Percentiles rank a stretch among this genome's conserved stretches.
Conservation (phyloP, 2,888 invertebrate species). For the Lithophane socia region DNA sequence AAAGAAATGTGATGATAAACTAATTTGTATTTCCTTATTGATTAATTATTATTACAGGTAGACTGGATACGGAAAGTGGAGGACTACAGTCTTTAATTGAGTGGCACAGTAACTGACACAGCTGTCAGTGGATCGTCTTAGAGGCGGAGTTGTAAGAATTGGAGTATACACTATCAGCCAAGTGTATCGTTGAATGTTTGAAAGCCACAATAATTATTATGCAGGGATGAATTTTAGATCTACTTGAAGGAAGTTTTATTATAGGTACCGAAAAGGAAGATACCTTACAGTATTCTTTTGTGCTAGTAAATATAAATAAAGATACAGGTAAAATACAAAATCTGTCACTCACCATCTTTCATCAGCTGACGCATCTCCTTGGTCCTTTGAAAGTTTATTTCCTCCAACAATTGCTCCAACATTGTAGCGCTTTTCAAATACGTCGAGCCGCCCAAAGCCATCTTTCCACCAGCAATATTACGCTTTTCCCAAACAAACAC, state of each 20-base stretch:
- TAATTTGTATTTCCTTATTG: background rate
- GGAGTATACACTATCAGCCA: too few relatives aligned
- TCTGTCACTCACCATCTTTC: conserved; percentile 93
- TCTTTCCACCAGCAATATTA: conserved; percentile 61
- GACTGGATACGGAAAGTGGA: background rate
- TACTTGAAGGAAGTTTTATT: background rate
- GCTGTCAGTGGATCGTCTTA: background rate
- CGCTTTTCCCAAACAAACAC: conserved; percentile 69
- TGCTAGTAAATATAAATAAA: conserved; percentile 2
- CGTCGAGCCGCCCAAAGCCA: conserved; percentile 85
- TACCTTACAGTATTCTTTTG: background rate
- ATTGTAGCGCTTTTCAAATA: conserved; percentile 91
- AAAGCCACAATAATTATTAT: background rate
- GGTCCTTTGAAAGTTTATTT: conserved; percentile 97
- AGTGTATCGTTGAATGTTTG: background rate
- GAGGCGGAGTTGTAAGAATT: too few relatives aligned
- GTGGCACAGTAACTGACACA: background rate
- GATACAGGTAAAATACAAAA: background rate
- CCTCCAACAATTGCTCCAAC: conserved; percentile 96
- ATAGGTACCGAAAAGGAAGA: background rate
- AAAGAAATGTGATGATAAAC: background rate
- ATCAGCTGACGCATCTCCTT: conserved; percentile 97
- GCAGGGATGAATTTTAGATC: background rate
- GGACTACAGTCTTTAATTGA: background rate
- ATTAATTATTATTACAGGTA: background rate